These are phyloP conservation scores for Anas bernieri DNA, from an alignment of 2,797 vertebrate genomes.

Conservation along the genomic window DNA sequence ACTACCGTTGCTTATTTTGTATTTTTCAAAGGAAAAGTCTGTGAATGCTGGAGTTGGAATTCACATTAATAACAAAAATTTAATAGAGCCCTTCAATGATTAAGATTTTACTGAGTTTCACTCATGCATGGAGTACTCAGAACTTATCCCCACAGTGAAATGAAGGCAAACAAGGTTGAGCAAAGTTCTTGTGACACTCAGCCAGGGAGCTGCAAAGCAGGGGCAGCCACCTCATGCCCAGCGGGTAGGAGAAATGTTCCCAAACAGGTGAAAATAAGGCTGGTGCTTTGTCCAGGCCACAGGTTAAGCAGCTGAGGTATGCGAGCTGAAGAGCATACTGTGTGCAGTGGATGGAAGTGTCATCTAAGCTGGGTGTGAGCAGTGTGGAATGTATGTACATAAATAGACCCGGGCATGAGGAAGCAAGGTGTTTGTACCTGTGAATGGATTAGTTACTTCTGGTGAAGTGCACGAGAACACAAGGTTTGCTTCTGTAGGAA, in stretches of 20 bases:
- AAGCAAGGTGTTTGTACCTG: neutral
- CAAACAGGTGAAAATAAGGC: neutral
- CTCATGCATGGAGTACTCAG: neutral
- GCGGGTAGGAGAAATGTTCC: neutral
- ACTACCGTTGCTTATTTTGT: neutral
- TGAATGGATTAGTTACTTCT: constrained; percentile 29
- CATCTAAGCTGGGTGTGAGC: constrained; percentile 22
- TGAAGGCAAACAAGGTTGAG: neutral
- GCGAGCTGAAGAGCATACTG: rapidly evolving
- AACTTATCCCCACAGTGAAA: neutral
- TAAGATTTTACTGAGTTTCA: neutral
- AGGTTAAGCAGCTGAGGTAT: neutral
- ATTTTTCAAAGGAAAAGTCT: neutral
- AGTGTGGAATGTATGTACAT: constrained; percentile 3
- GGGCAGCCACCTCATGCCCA: neutral
- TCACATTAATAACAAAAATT: neutral
- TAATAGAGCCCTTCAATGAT: neutral
- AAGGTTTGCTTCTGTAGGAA: neutral
- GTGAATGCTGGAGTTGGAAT: neutral
- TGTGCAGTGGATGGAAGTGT: neutral
- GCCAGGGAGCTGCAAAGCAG: neutral
- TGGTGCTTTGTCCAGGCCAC: neutral
- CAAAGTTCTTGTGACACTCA: neutral
- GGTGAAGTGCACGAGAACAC: neutral
- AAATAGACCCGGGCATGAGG: constrained; percentile 62